A percentile compares a stretch with the other conserved stretches of the same genome.
Evolutionary conservation across 2,797 vertebrate species (phyloP).

Genomic region (Poecilia velifera): DNA sequence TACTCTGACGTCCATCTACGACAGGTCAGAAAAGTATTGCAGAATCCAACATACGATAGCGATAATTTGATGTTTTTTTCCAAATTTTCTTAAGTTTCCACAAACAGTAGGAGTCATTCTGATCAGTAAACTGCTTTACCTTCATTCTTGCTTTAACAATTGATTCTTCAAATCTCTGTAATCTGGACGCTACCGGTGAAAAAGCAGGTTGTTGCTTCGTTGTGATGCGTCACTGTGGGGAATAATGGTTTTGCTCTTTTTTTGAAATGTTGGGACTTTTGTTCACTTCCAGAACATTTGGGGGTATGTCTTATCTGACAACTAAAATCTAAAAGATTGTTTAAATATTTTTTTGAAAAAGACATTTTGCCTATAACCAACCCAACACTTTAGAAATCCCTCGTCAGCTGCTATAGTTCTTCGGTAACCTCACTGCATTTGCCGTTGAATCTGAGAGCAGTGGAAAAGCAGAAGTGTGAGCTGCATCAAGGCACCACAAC

Average conservation of each 20-base stretch:
- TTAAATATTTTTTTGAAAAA: not conserved
- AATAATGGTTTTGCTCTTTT: not conserved
- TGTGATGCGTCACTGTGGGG: not conserved
- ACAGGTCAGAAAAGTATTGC: not conserved
- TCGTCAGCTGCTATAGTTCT: not conserved
- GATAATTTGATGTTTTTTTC: not conserved
- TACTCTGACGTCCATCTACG: not conserved
- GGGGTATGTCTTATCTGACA: not conserved
- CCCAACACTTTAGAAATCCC: not conserved
- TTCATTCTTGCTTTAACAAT: not conserved
- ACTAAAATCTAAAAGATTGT: not conserved
- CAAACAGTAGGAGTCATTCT: not conserved
- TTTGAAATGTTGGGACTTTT: not conserved
- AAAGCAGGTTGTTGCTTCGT: not conserved
- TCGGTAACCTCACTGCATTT: not conserved
- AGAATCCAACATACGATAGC: not conserved
- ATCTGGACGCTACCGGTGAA: not conserved
- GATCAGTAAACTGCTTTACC: not conserved
- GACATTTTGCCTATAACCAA: not conserved
- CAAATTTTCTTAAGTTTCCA: not conserved
- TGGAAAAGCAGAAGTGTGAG: not conserved
- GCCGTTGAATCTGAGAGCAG: not conserved
- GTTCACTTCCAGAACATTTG: not conserved
- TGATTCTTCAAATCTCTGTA: not conserved
- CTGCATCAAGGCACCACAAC: not conserved